Percentiles rank a stretch among this genome's conserved stretches.
Evolutionary conservation across 2,797 vertebrate genomes (phyloP).

Genomic region (Acanthurus leucopareius): DNA sequence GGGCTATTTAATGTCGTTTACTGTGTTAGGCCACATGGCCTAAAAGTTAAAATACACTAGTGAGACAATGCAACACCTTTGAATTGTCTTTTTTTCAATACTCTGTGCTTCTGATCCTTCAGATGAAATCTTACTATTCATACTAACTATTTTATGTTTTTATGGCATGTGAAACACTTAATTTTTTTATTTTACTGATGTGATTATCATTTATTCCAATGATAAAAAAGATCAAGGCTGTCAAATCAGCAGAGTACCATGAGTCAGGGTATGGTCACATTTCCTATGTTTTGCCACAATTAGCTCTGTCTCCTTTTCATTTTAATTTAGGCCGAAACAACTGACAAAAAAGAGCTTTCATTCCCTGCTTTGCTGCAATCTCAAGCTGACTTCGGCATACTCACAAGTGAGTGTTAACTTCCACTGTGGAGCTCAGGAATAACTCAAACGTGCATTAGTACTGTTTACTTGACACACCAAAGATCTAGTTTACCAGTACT

Average conservation of each 20-base stretch:
- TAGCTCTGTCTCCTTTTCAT: neutral
- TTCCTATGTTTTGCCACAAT: neutral
- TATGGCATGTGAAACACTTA: neutral
- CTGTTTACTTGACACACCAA: conserved; percentile 8
- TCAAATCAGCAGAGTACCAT: conserved; percentile 29
- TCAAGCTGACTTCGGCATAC: neutral
- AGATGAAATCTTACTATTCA: neutral
- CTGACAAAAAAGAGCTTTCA: neutral
- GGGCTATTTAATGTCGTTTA: neutral
- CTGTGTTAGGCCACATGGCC: neutral
- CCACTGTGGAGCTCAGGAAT: too few species aligned
- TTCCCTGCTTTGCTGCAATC: neutral
- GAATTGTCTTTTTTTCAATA: neutral
- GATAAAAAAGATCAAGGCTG: conserved; percentile 11
- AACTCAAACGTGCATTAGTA: neutral
- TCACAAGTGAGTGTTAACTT: too few species aligned
- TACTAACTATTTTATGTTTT: conserved; percentile 2
- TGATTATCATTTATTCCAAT: conserved; percentile 24
- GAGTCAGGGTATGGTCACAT: conserved; percentile 22
- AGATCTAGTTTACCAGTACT: neutral
- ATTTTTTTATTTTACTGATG: neutral
- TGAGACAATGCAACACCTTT: neutral
- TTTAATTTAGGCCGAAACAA: neutral
- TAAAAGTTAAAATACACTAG: conserved; percentile 3
- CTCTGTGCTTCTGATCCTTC: conserved; percentile 18